phyloP scores from a whole-genome alignment of 2,797 vertebrate species.

The Poeciliopsis turneri region DNA sequence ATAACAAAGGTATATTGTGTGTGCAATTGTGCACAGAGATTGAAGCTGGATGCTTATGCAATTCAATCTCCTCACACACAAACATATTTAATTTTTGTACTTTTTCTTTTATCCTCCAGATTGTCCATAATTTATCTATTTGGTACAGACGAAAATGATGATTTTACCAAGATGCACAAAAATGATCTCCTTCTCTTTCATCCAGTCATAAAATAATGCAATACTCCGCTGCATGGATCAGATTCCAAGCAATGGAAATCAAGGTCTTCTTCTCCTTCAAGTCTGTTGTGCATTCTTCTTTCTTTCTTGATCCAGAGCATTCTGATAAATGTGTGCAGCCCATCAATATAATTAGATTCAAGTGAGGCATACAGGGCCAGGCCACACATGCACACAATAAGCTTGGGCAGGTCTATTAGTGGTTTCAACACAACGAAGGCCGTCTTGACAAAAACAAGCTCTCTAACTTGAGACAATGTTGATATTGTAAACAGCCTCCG shows the following conservation, averaged over 20 bases:
- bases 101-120: not conserved
- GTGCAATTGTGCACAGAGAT: constrained; percentile 18
- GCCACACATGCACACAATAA: constrained; percentile 51
- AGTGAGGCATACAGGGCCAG: constrained; percentile 58
- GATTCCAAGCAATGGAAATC: constrained; percentile 15
- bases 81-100: not conserved
- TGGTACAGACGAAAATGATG: not conserved
- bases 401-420: constrained; percentile 65
- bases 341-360: constrained; percentile 73
- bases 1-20: constrained; percentile 18
- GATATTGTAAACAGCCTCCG: constrained; percentile 52
- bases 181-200: not conserved
- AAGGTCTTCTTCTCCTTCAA: constrained; percentile 20
- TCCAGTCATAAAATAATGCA: not conserved
- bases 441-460: constrained; percentile 61
- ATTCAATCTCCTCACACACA: not conserved
- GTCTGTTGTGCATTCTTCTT: constrained; percentile 65
- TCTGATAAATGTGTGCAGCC: constrained; percentile 42
- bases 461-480: constrained; percentile 42
- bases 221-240: constrained; percentile 2
- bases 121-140: not conserved
- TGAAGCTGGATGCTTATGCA: constrained; percentile 27
- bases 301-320: constrained; percentile 45
- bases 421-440: constrained; percentile 61
- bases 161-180: constrained; percentile 1